These are phyloP conservation scores for Tympanuchus pallidicinctus DNA, from an alignment of 2,113 vertebrate genomes.

Conservation along the genomic window DNA sequence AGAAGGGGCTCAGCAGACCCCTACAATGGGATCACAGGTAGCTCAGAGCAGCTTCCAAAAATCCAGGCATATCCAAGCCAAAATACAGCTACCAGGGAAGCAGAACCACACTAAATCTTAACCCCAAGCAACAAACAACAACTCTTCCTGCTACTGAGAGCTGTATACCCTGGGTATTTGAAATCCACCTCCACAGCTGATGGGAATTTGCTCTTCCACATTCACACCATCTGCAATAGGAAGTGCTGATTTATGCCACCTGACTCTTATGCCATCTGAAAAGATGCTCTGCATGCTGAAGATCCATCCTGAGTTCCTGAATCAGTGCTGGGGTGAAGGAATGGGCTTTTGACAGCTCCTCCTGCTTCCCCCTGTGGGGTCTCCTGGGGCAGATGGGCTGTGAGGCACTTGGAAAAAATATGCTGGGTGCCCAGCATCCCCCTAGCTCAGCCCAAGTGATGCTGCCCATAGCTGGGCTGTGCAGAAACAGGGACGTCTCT, in stretches of 20 bases:
- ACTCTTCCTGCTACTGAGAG: background rate
- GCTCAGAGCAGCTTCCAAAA: background rate
- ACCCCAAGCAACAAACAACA: background rate
- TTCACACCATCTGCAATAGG: background rate
- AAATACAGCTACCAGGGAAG: rapidly evolving
- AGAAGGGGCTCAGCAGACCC: background rate
- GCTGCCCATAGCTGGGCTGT: background rate
- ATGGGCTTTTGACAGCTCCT: background rate
- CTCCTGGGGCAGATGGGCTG: background rate
- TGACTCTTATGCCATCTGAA: background rate
- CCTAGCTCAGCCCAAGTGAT: background rate
- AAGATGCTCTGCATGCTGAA: background rate
- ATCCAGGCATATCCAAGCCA: rapidly evolving
- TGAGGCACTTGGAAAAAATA: rapidly evolving
- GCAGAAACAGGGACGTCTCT: background rate
- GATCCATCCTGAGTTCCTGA: background rate
- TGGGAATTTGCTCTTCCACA: background rate
- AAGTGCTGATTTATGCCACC: background rate
- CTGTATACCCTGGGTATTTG: background rate
- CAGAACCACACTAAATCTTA: rapidly evolving
- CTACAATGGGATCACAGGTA: rapidly evolving
- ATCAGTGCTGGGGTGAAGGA: background rate
- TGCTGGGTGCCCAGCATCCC: background rate
- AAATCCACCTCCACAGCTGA: background rate
- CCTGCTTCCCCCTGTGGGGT: background rate